Evolutionary conservation across 2,797 vertebrate species (phyloP).

Genomic region (Erpetoichthys calabaricus): DNA sequence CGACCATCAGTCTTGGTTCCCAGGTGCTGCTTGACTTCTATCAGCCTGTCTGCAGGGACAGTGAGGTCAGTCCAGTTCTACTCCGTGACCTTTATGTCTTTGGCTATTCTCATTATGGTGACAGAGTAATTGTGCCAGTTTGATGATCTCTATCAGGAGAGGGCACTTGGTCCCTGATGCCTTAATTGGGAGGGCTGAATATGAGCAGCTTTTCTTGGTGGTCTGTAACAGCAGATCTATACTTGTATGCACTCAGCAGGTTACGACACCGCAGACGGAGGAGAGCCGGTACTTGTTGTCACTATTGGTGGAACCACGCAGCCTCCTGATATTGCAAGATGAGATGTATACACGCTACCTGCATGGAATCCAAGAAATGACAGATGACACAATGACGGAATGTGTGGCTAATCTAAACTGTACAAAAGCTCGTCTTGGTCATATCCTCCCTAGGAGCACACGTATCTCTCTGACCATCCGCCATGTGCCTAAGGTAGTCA

Average conservation of each 20-base stretch:
- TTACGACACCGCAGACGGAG: slow-evolving; percentile 33
- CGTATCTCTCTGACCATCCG: slow-evolving; percentile 75
- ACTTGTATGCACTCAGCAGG: too few species aligned
- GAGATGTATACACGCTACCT: slow-evolving; percentile 58
- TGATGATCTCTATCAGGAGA: too few species aligned
- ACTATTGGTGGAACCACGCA: slow-evolving; percentile 56
- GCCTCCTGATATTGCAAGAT: slow-evolving; percentile 64
- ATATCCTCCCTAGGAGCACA: slow-evolving; percentile 46
- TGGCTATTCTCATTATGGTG: too few species aligned
- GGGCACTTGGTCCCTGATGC: too few species aligned
- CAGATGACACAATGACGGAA: slow-evolving; percentile 39
- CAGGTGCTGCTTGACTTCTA: slow-evolving; percentile 76
- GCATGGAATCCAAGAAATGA: slow-evolving; percentile 50
- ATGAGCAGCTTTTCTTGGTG: too few species aligned
- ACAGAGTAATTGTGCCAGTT: too few species aligned
- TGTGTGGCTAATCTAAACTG: slow-evolving; percentile 45
- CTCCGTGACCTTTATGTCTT: too few species aligned
- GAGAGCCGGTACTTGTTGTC: slow-evolving; percentile 50
- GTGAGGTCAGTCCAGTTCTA: too few species aligned
- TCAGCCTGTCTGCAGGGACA: slow-evolving; percentile 34
- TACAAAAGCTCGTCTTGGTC: slow-evolving; percentile 27
- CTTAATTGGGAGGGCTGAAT: too few species aligned
- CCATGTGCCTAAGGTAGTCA: slow-evolving; percentile 68
- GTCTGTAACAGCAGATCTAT: too few species aligned
- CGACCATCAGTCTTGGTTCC: slow-evolving; percentile 75